Evolutionary conservation across 2,113 vertebrate species (phyloP), one percentile per base, ranked within the genome.

Genomic region (Sinosuthora webbiana): DNA sequence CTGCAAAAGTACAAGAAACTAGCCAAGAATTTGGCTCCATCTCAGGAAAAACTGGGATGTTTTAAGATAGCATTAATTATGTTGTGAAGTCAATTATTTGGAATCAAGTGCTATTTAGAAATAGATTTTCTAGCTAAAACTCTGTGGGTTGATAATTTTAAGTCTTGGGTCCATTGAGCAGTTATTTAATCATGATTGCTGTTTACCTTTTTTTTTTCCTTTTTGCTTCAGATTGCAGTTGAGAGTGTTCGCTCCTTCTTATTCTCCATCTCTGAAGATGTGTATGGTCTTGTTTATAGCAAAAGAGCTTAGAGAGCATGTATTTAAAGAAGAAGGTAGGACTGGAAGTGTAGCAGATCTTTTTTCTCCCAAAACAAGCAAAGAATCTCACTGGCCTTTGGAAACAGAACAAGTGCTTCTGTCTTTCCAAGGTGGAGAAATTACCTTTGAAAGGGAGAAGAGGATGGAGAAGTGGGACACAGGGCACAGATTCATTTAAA

Each of bases 11-110:
- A 79, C 20, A 41, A 81, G 55, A 76, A 83, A 67, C 64, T 69
- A 85, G 42, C 53, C 21, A 57, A 69, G 49, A 87, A 62, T 47
- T 85, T 83, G 75, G 8, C n/a, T 79, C 19, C 45, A 79, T 30
- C 37, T 83, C 53, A 74, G n/a, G 41, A 82, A 87, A 63, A 76
- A 33, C 2, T 45, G 15, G 13, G 7, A 15, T 78, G 35, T 82
- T 93, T 92, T 84, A 56, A 86, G 37, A 33, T 30, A 87, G 45
- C 19, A n/a, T 83, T 84, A 92, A 80, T 95, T 87, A 67, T 57
- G 33, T 62, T 70, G 23, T 86, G 37, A 91, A 77, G n/a, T 7
- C 73, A 75, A 57, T 22, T 83, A 53, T 85, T 59, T 83, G 45
- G 35, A 95, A 92, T 59, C 24, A 68, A 87, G 12, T 65, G 16